These are phyloP conservation scores for Trachurus trachurus DNA, from an alignment of 2,797 vertebrate species.

Conservation along the genomic window DNA sequence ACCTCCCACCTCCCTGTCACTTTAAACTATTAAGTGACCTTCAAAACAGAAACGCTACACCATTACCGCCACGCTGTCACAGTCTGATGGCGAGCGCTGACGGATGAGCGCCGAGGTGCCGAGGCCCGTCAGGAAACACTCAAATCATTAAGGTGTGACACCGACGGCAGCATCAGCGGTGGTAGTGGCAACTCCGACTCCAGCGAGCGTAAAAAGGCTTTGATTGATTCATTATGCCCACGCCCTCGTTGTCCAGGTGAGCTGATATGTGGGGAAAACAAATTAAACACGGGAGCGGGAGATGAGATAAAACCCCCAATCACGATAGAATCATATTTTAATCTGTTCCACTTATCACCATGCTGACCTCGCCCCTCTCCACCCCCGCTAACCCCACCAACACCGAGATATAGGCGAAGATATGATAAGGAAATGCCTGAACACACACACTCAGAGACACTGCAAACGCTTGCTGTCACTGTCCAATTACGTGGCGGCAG, in stretches of 20 bases:
- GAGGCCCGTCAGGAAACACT: conserved; percentile 60
- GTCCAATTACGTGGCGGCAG: conserved; percentile 49
- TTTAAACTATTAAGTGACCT: conserved; percentile 78
- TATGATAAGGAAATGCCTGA: conserved; percentile 26
- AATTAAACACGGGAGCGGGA: not conserved
- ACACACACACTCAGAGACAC: not conserved
- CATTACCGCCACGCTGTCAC: conserved; percentile 59
- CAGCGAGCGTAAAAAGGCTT: conserved; percentile 41
- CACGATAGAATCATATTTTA: not conserved
- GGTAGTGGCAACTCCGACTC: not conserved
- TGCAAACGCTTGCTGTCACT: conserved; percentile 8
- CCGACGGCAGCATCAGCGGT: not conserved
- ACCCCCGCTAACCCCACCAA: no score
- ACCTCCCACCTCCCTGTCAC: conserved; percentile 51
- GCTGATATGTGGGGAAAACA: not conserved
- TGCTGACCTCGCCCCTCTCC: conserved; percentile 24
- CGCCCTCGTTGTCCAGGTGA: not conserved
- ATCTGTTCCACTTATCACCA: conserved; percentile 22
- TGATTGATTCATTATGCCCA: conserved; percentile 35
- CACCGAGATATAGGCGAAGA: not conserved
- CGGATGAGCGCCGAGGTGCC: conserved; percentile 49
- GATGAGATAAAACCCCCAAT: not conserved
- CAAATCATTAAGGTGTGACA: conserved; percentile 66
- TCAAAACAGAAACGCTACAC: conserved; percentile 66
- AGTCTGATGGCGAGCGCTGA: conserved; percentile 58